Base-by-base conservation (phyloP, 2,113 vertebrate species). In the Brachyhypopomus gauderio region DNA sequence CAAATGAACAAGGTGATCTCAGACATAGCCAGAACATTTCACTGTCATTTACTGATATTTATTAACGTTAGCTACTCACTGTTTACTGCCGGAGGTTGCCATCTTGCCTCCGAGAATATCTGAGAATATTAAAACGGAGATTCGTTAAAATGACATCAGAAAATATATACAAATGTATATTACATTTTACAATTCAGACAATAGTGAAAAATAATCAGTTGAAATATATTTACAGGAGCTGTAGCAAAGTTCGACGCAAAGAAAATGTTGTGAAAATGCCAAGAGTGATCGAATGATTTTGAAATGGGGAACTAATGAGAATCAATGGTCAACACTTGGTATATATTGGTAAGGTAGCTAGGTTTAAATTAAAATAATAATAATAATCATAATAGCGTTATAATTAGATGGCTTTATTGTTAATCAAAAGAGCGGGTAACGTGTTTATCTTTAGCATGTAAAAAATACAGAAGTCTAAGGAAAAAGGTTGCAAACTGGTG, bases 21-120 rank as follows among this genome's bases (percentile, higher is more conserved):
- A 52, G 45, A 52, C 23, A 41, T 48, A 7, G 52, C 11, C 3
- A 38, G 25, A 8, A 73, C 56, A 69, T 1, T 34, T 56, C 11
- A 52, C 11, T 52, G 3, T 30, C 16, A 11, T 3, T 78, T 63
- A 38, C 5, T 3, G 20, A 8, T 59, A 12, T 22, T 11, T 30
- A 30, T 1, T 52, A 52, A 52, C 9, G 45, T 52, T 52, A 52
- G 5, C 0, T 77, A 95, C 95, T 95, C 91, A 95, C 95, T 95
- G 93, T 91, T 92, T 95, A 84, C 92, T 84, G 77, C 92, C 85
- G 75, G 93, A 80, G 66, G 92, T 89, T 90, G 95, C 95, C 95
- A 96, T 96, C 89, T 95, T 95, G 85, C 72, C 36, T 81, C 25
- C 62, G 6, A 55, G 74, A 38, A 7, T 59, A 25, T 30, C 14